Conservation (phyloP, 1,140 invertebrate genomes). For the Battus philenor region DNA sequence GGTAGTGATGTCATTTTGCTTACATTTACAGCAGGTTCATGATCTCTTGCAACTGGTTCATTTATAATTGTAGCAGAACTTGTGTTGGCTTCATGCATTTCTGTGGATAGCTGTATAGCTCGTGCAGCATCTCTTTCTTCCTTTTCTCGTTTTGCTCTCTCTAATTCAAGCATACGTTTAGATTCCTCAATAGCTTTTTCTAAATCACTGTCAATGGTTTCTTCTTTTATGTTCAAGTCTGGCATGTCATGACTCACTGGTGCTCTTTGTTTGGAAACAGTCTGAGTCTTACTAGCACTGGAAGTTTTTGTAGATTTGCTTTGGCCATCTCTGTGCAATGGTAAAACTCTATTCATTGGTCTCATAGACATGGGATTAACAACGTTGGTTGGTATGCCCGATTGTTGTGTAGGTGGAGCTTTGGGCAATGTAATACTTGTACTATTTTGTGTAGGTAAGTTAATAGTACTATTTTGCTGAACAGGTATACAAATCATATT, state of each 20-base stretch:
- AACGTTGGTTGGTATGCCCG: conserved; percentile 81
- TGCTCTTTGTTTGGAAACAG: conserved; percentile 49
- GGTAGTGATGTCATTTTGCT: conserved; percentile 61
- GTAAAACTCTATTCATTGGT: conserved; percentile 85
- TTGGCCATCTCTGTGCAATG: conserved; percentile 79
- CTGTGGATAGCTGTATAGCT: conserved; percentile 47
- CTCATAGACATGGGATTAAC: conserved; percentile 80
- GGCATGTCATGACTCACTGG: conserved; percentile 68
- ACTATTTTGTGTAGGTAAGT: conserved; percentile 66
- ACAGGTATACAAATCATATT: conserved; percentile 67
- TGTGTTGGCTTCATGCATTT: conserved; percentile 54
- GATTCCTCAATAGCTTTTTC: conserved; percentile 75
- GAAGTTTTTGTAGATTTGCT: conserved; percentile 59
- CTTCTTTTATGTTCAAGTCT: conserved; percentile 70
- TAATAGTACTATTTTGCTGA: conserved; percentile 61
- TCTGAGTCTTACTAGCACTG: conserved; percentile 34
- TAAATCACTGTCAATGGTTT: conserved; percentile 68
- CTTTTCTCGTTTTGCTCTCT: conserved; percentile 63
- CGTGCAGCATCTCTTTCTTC: conserved; percentile 54
- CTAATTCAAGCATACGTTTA: conserved; percentile 69
- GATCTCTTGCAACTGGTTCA: conserved; percentile 18
- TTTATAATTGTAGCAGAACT: conserved; percentile 33
- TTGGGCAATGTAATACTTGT: conserved; percentile 78
- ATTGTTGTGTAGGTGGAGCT: conserved; percentile 77
- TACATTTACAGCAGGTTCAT: conserved; percentile 27